Base-by-base conservation (phyloP, 30 jellyfish, hydroid and myxozoan species). In the Pelagia noctiluca region DNA sequence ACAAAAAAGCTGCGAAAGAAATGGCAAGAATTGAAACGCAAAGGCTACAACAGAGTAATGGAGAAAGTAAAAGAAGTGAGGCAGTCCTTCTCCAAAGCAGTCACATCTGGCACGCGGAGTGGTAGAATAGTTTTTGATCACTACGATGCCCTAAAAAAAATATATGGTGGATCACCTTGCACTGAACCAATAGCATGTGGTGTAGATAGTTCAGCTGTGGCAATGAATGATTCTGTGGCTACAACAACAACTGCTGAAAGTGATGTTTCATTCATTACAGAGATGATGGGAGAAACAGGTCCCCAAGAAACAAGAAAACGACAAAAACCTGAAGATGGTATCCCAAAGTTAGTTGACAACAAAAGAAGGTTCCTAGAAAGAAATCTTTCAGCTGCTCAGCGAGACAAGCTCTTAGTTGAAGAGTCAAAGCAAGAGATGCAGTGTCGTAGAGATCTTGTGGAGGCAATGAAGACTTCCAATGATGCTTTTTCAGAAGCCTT, bases 361-460 rank as follows among this genome's bases (percentile, higher is more conserved):
- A 57, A 57, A 57, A 57, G 71, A 32, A 57, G 71, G 25, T 57
- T 57, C 71, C 71, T 57, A 21, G 71, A 57, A 10, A 57, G 25
- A 57, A 57, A 57, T 57, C 71, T 57, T 57, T 57, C 71, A 57
- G 71, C 71, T 5, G 71, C 71, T 57, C 71, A 57, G 24, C 71
- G 25, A 57, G 71, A 57, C 71, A 57, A 57, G 71, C 71, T 57
- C 8, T 57, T 57, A 57, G 25, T 57, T 5, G 71, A 57, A 57
- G n/a, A n/a, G n/a, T 57, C 71, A 57, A 57, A 57, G 25, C 71
- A 57, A 57, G 71, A 57, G 25, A 57, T 57, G 71, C 71, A 57
- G 25, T 57, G 71, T 10, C 71, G 71, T 57, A 57, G 71, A 57
- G 71, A 57, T 57, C 71, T 57, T 57, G 71, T 57, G 71, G 71